A percentile compares a stretch with the other conserved stretches of the same genome.
phyloP scores from a whole-genome alignment of 2,888 invertebrate genomes.

The Lacanobia wlatinum region DNA sequence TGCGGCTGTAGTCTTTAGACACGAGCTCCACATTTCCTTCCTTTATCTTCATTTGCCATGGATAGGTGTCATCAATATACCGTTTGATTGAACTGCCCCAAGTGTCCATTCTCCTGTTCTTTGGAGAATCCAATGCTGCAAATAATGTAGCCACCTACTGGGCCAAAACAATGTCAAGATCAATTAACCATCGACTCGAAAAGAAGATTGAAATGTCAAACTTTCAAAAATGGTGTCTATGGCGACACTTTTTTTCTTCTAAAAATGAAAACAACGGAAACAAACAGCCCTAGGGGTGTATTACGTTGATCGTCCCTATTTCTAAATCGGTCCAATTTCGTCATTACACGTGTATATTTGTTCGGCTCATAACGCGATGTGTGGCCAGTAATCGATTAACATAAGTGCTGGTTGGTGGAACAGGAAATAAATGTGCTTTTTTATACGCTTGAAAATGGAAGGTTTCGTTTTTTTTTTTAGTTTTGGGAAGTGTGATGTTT shows the following conservation, averaged over 20 bases:
- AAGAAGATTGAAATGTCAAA: no score
- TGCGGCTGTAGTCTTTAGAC: no score
- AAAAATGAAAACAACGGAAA: slow-evolving; percentile 38
- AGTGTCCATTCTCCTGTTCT: no score
- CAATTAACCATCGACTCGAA: no score
- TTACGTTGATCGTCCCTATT: slow-evolving; percentile 57
- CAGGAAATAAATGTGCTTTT: slow-evolving; percentile 64
- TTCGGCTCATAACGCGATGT: slow-evolving; percentile 65
- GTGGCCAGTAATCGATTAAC: slow-evolving; percentile 70
- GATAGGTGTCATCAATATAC: no score
- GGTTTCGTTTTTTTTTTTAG: slow-evolving; percentile 36
- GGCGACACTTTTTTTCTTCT: slow-evolving; percentile 27
- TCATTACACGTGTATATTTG: slow-evolving; percentile 70
- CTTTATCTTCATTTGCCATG: no score
- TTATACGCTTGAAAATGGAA: slow-evolving; percentile 59
- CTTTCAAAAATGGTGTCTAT: slow-evolving; percentile 20
- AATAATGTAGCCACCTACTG: no score
- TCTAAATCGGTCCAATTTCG: slow-evolving; percentile 64
- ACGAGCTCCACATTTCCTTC: no score
- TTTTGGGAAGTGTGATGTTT: slow-evolving; percentile 45
- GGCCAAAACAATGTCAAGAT: no score
- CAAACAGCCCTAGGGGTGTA: slow-evolving; percentile 53
- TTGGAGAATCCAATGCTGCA: no score
- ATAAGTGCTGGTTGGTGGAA: slow-evolving; percentile 64
- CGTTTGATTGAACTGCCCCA: no score